Conservation (phyloP, 1,140 invertebrate genomes). For the Lordiphosa mommai region DNA sequence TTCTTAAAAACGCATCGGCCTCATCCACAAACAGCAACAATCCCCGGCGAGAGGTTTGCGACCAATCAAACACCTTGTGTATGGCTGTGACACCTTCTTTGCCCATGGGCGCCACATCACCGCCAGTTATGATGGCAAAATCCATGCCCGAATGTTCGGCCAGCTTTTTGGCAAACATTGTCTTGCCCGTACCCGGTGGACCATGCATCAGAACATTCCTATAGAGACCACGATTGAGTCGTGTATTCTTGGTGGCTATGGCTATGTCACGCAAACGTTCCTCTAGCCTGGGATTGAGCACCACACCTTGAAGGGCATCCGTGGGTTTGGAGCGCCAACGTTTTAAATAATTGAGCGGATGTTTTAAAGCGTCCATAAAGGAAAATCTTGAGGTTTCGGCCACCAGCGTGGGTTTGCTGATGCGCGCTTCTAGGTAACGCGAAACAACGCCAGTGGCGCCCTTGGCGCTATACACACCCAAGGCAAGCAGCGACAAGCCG, state of each 20-base stretch:
- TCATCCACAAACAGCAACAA: slow-evolving; percentile 98
- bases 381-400: slow-evolving; percentile 98
- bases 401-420: slow-evolving; percentile 96
- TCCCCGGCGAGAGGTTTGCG: slow-evolving; percentile 90
- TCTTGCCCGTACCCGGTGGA: slow-evolving; percentile 98
- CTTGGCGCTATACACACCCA: slow-evolving; percentile 97
- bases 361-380: slow-evolving; percentile 90
- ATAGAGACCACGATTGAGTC: slow-evolving; percentile 95
- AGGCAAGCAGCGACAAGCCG: slow-evolving; percentile 93
- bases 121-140: slow-evolving; percentile 98
- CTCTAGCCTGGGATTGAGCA: slow-evolving; percentile 94
- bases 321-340: slow-evolving; percentile 86
- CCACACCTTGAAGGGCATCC: slow-evolving; percentile 94
- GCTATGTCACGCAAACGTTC: slow-evolving; percentile 95
- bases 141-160: slow-evolving; percentile 98
- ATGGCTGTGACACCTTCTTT: slow-evolving; percentile 98
- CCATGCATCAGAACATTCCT: slow-evolving; percentile 99
- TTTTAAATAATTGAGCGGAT: slow-evolving; percentile 90
- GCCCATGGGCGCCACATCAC: slow-evolving; percentile 98
- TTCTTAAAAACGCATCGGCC: slow-evolving; percentile 98
- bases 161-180: slow-evolving; percentile 96
- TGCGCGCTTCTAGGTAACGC: slow-evolving; percentile 93
- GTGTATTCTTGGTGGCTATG: slow-evolving; percentile 98
- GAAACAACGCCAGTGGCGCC: slow-evolving; percentile 94
- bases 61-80: slow-evolving; percentile 99